Evolutionary conservation across 2,888 invertebrate genomes (phyloP), one percentile per base, ranked within the genome.

Genomic region (Agrotis segetum): DNA sequence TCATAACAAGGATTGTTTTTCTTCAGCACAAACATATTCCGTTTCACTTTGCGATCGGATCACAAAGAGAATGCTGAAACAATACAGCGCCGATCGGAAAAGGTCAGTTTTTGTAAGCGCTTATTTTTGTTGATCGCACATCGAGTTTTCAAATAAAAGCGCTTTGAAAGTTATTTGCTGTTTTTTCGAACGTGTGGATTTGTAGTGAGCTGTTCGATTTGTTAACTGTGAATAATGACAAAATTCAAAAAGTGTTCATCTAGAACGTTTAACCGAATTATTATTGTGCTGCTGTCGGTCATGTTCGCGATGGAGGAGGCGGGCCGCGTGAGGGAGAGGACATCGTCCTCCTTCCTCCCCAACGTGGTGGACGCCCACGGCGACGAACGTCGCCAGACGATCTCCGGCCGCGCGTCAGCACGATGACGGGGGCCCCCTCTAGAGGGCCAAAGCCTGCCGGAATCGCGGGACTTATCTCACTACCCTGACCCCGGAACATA

Each of bases 1-100:
- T 19, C 13, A 17, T 17, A 44, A 55, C 29, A 69, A 55, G 19
- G 4, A n/a, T 56, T 46, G 6, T 55, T 56, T 71, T 63, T n/a
- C 46, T 3, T 21, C 13, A 6, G 24, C 47, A 49, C 17, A 40
- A 19, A 40, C 11, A 9, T 61, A 63, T 49, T 64, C 29, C 16
- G 11, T 11, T 40, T 49, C 47, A 44, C 9, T 56, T 46, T 46
- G 44, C 49, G 21, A 77, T 55, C 34, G 24, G 34, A 50, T 56
- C 44, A 70, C 74, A 74, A 77, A 74, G 70, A 17, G 50, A 52
- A 67, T 68, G n/a, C 34, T 56, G 5, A 7, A 60, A 77, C 55
- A 60, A 69, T 46, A 29, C 29, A 49, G 55, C 47, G 14, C 9
- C 49, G 24, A 49, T 56, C 53, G 34, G 16, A 49, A 68, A 60